phyloP scores from a whole-genome alignment of 2,888 invertebrate species.

The Dexiosoma caninum region DNA sequence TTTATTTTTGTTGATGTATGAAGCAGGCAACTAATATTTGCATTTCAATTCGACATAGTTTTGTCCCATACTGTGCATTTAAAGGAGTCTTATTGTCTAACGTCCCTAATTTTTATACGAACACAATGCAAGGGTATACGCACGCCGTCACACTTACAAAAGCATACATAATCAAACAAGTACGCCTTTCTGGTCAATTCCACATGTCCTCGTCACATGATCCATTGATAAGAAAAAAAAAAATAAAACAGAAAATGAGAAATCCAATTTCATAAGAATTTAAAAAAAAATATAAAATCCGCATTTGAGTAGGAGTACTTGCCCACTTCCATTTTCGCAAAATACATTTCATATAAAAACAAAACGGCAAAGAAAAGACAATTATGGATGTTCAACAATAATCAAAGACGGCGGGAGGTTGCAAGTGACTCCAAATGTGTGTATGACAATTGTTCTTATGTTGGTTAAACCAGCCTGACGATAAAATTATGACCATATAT shows the following conservation, averaged over 20 bases:
- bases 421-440: conserved; percentile 33
- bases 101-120: not conserved
- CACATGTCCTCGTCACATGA: not conserved
- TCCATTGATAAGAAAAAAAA: not conserved
- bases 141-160: not conserved
- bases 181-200: not conserved
- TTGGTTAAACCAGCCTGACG: not conserved
- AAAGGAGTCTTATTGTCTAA: conserved; percentile 22
- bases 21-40: too few species aligned
- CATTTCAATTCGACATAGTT: too few species aligned
- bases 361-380: not conserved
- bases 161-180: not conserved
- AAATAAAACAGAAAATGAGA: not conserved
- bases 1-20: too few species aligned
- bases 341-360: not conserved
- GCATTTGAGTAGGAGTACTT: not conserved
- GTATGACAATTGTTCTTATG: conserved; percentile 14
- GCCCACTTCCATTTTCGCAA: not conserved
- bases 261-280: not conserved
- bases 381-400: conserved; percentile 23
- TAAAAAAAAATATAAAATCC: not conserved
- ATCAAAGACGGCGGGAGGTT: conserved; percentile 54
- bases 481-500: conserved; percentile 30
- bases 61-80: too few species aligned
- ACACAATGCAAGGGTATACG: not conserved